Conservation (phyloP, 2,797 vertebrate species). For the Spea hammondii region DNA sequence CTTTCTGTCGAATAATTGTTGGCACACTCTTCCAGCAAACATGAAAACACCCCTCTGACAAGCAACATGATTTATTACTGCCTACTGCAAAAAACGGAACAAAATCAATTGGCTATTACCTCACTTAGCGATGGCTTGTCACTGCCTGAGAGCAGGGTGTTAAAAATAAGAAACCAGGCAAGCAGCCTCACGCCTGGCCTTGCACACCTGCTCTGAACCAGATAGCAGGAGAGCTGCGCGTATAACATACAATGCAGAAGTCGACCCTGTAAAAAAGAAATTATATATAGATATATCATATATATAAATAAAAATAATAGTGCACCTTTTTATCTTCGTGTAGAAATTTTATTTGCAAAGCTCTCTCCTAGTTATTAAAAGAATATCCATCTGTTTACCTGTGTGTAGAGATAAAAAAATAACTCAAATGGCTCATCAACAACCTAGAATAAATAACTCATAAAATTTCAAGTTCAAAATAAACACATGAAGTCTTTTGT, state of each 20-base stretch:
- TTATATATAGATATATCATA: not conserved
- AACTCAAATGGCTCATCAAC: not conserved
- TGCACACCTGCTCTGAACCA: slow-evolving; percentile 64
- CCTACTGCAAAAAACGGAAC: slow-evolving; percentile 91
- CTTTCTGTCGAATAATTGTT: slow-evolving; percentile 87
- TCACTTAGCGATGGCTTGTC: slow-evolving; percentile 91
- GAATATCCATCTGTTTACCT: not conserved
- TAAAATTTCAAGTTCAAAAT: too few species aligned
- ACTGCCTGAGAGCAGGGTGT: slow-evolving; percentile 84
- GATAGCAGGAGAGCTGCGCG: slow-evolving; percentile 50
- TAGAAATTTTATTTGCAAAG: too few species aligned
- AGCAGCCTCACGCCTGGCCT: slow-evolving; percentile 47
- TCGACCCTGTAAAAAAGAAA: not conserved
- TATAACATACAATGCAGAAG: slow-evolving; percentile 8
- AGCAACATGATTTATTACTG: slow-evolving; percentile 91
- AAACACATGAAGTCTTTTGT: too few species aligned
- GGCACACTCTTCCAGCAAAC: slow-evolving; percentile 83
- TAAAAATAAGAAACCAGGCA: slow-evolving; percentile 87
- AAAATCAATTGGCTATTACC: slow-evolving; percentile 98
- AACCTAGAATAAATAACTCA: not conserved
- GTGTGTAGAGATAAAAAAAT: not conserved
- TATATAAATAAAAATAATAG: too few species aligned
- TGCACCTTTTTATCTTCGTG: too few species aligned
- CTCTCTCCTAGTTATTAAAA: too few species aligned
- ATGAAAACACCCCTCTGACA: slow-evolving; percentile 84